Conservation (phyloP, 2,113 vertebrate species). For the Colinus virginianus region DNA sequence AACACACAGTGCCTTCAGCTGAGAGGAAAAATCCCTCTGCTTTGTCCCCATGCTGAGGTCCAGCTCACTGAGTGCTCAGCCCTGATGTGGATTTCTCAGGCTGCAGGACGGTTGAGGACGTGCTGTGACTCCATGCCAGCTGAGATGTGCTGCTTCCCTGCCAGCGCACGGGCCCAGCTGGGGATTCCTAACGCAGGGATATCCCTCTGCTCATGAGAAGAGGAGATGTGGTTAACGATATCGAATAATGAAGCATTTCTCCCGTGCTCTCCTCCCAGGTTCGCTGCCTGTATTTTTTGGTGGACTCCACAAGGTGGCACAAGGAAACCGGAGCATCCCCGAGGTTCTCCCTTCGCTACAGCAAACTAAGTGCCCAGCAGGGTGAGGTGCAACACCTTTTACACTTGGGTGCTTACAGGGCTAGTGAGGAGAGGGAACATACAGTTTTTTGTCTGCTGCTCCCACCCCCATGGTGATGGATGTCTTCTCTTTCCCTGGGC, state of each 20-base stretch:
- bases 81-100: not conserved
- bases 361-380: accelerated
- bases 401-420: not conserved
- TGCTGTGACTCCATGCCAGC: too few species aligned
- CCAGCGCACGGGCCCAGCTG: too few species aligned
- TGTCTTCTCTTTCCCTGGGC: not conserved
- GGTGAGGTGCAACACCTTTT: not conserved
- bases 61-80: not conserved
- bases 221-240: too few species aligned
- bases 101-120: too few species aligned
- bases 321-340: not conserved
- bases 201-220: too few species aligned
- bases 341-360: not conserved
- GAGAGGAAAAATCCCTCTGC: not conserved
- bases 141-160: too few species aligned
- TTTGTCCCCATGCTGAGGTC: not conserved
- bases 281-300: not conserved
- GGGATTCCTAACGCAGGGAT: too few species aligned
- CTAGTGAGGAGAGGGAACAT: too few species aligned
- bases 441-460: not conserved
- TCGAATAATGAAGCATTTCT: not conserved
- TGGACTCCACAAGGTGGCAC: constrained; percentile 8
- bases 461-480: not conserved
- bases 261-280: not conserved
- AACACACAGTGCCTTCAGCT: not conserved